Evolutionary conservation across 2,888 invertebrate genomes (phyloP), one percentile per base, ranked within the genome.

Genomic region (Galerucella nymphaeae): DNA sequence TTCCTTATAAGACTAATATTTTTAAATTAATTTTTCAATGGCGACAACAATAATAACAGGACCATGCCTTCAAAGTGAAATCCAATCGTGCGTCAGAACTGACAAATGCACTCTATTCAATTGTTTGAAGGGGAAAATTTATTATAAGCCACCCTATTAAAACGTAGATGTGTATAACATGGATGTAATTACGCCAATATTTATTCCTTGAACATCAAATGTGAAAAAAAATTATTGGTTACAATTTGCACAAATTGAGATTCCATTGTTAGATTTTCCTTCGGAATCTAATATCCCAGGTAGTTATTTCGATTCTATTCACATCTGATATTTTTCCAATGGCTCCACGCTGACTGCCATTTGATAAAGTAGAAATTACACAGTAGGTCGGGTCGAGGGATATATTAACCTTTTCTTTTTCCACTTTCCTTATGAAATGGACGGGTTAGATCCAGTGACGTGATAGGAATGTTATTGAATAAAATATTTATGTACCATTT

Each of bases 311-410:
- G 6, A 58, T 58, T 30, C 58, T 16, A 58, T 53, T 30, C 23
- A 58, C 58, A 58, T 23, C 30, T 23, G 58, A 58, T 58, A 58
- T 30, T 58, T 58, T 58, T 58, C 58, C 58, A 58, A 58, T 58
- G 14, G 30, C 55, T 18, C 14, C 11, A 45, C 11, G 2, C 18
- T 30, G 58, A 13, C 30, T 23, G 58, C 58, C 58, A 23, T 58
- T 58, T 58, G 55, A 57, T 57, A 57, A 57, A 23, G 55, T 57
- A 18, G 55, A 9, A 18, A 57, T 57, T 57, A 57, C 55, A 18
- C 1, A 57, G 20, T 20, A n/a, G 20, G 55, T 23, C 55, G 55
- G 55, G 20, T 57, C 55, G 11, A 11, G 55, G 55, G 55, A 57
- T 30, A 58, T 58, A 58, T 58, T 30, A 14, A 58, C 58, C 58